phyloP scores from a whole-genome alignment of 2,888 invertebrate species.

The Hermodice carunculata region DNA sequence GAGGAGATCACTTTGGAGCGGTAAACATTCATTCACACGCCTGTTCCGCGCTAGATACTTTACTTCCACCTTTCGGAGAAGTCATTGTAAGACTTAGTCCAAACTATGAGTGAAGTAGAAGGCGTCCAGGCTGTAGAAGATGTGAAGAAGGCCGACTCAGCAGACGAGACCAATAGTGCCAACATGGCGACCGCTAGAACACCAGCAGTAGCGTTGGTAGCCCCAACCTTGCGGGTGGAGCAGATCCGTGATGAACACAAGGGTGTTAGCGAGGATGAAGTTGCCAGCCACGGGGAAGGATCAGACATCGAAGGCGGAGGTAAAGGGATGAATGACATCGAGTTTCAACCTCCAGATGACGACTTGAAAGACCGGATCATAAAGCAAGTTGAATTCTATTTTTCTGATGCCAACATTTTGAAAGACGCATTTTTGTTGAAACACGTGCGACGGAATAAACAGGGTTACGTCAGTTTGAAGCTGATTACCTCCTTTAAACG shows the following conservation, averaged over 20 bases:
- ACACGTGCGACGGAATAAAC: conserved; percentile 94
- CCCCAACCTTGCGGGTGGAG: conserved; percentile 58
- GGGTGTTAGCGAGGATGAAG: conserved; percentile 35
- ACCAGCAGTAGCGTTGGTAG: conserved; percentile 8
- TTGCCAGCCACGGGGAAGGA: conserved; percentile 26
- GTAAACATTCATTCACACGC: conserved; percentile 19
- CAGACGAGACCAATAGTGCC: not conserved
- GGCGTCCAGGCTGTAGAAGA: conserved; percentile 17
- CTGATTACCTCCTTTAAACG: conserved; percentile 95
- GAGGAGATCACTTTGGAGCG: conserved; percentile 12
- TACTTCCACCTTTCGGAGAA: conserved; percentile 17
- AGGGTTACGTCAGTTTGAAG: conserved; percentile 94
- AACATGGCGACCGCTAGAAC: not conserved
- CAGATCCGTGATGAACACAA: conserved; percentile 51
- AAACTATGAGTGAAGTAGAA: conserved; percentile 25
- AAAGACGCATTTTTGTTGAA: conserved; percentile 96
- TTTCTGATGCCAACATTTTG: conserved; percentile 93
- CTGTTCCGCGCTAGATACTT: conserved; percentile 18
- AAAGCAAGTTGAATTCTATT: conserved; percentile 88
- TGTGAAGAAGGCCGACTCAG: not conserved
- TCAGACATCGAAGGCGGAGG: conserved; percentile 8
- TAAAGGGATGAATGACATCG: conserved; percentile 15
- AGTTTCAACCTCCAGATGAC: conserved; percentile 60
- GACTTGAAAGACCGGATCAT: conserved; percentile 61
- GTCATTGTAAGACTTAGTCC: conserved; percentile 27